A percentile compares a stretch with the other conserved stretches of the same genome.
Evolutionary conservation across 2,113 vertebrate genomes (phyloP).

Genomic region (Petromus typicus): DNA sequence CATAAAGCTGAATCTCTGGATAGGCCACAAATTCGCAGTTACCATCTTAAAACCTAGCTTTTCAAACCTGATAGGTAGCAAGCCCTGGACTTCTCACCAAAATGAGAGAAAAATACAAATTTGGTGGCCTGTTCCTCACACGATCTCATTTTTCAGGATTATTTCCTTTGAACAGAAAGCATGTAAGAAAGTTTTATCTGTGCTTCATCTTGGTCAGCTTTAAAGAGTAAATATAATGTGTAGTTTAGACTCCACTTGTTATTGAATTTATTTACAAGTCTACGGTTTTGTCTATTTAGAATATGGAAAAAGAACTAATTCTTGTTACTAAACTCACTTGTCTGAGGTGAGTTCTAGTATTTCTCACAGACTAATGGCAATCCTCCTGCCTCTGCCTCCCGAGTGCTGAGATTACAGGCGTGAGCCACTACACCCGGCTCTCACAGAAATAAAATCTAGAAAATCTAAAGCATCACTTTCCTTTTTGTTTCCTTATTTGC

Average conservation of each 20-base stretch:
- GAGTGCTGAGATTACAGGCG: too few relatives aligned
- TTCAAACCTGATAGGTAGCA: background rate
- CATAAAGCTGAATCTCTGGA: constrained; percentile 84
- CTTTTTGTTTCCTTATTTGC: constrained; percentile 8
- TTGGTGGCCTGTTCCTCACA: background rate
- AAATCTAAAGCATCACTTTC: constrained; percentile 28
- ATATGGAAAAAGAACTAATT: constrained; percentile 13
- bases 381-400: too few relatives aligned
- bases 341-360: constrained; percentile 25
- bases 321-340: constrained; percentile 28
- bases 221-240: background rate
- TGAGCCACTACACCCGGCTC: too few relatives aligned
- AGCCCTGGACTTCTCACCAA: background rate
- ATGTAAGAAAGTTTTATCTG: background rate
- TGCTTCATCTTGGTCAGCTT: background rate
- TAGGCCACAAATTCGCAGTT: constrained; percentile 74
- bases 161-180: background rate
- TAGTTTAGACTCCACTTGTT: constrained; percentile 43
- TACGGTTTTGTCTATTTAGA: constrained; percentile 38
- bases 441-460: constrained; percentile 8
- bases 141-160: background rate
- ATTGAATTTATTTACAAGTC: background rate
- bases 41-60: background rate
- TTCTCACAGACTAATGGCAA: background rate
- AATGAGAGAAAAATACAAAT: background rate